phyloP scores from a whole-genome alignment of 2,888 invertebrate species.

The Lamellibrachia columna region DNA sequence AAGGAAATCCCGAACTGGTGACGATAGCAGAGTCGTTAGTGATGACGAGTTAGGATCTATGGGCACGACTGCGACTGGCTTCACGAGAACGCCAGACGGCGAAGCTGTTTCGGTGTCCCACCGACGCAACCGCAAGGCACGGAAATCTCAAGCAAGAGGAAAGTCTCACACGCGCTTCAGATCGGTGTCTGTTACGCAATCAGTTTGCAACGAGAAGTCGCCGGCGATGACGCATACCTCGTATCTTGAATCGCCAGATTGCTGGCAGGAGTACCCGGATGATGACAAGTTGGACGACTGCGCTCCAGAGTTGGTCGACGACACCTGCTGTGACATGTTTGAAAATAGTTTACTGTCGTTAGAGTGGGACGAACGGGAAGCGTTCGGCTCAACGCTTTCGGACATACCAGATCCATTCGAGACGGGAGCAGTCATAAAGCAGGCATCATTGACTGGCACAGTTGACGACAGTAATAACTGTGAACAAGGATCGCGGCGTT shows the following conservation, averaged over 20 bases:
- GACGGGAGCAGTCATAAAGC: neutral
- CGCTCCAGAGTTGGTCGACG: neutral
- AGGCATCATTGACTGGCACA: neutral
- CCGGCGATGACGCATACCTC: neutral
- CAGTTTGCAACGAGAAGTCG: neutral
- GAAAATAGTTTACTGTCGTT: neutral
- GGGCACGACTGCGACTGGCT: neutral
- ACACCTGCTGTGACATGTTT: neutral
- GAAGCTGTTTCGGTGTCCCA: neutral
- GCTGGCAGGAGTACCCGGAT: constrained; percentile 12
- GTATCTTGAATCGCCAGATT: neutral
- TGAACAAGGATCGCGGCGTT: neutral
- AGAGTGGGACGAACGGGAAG: neutral
- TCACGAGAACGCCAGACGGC: neutral
- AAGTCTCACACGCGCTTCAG: neutral
- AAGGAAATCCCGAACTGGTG: neutral
- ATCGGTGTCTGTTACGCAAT: neutral
- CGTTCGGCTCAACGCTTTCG: neutral
- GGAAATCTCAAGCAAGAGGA: neutral
- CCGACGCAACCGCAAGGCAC: neutral
- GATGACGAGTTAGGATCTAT: too few relatives aligned
- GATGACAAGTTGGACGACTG: neutral
- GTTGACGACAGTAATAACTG: neutral
- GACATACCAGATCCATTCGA: neutral
- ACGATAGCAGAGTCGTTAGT: too few relatives aligned